Evolutionary conservation across 2,888 invertebrate species (phyloP), one percentile per base, ranked within the genome.

Genomic region (Pinctada fucata): DNA sequence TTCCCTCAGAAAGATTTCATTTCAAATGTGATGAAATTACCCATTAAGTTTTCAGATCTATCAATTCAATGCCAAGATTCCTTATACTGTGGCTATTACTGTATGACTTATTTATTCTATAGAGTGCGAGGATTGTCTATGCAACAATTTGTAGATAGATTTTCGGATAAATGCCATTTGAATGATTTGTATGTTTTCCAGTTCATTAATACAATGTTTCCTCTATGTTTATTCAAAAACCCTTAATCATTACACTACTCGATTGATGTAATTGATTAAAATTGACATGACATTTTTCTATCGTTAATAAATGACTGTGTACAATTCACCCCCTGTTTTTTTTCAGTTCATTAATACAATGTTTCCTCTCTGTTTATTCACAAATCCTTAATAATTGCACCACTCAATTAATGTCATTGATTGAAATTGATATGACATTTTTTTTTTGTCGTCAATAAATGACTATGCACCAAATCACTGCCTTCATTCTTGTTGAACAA

Each of bases 81-180:
- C 13, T 52, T 51, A 6, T 49, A 49, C 3, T 75, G 75, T 75
- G 75, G 75, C 5, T 45, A 75, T 52, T 75, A 67, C 13, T 75
- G 67, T 67, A 67, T 75, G 13, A 58, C 8, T 13, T 73, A 31
- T 73, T 5, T 73, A 6, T 65, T 65, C 31, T 31, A 48, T 13
- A 64, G 63, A 64, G 64, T 64, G 8, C 64, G 65, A 66, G 45
- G 45, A 8, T n/a, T 73, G 49, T 13, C 73, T 73, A 13, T 65
- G 13, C 16, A 73, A 10, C 31, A 64, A 6, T 65, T 73, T 64
- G 13, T 73, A 5, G 65, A 48, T 73, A 47, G 64, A n/a, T 73
- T 73, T 64, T 16, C 49, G 6, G 8, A 47, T 5, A 5, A n/a
- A 48, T 64, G 65, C 49, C 8, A 64, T 58, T 16, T 5, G 16